A percentile compares a stretch with the other conserved stretches of the same genome.
phyloP scores from a whole-genome alignment of 2,113 vertebrate species.

The pig (Sus scrofa) region DNA sequence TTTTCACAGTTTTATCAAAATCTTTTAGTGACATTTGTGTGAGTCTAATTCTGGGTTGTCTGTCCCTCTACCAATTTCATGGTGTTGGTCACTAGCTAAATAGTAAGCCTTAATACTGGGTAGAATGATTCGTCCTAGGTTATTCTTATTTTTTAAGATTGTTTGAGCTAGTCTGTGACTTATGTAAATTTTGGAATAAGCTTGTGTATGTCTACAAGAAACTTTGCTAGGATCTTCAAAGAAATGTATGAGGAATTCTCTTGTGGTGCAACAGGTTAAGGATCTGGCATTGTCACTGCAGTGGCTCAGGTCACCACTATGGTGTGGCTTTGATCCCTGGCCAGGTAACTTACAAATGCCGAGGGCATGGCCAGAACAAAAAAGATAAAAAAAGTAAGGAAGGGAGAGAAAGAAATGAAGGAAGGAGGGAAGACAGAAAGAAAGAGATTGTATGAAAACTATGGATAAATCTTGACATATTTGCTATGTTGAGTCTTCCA shows the following conservation, averaged over 20 bases:
- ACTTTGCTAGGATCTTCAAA: background rate
- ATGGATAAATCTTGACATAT: background rate
- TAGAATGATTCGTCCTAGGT: background rate
- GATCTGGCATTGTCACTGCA: too few species aligned
- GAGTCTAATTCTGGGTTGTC: background rate
- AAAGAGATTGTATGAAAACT: background rate
- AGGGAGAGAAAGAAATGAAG: too few species aligned
- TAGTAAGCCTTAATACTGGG: background rate
- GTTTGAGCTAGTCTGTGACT: background rate
- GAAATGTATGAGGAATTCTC: background rate
- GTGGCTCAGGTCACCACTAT: too few species aligned
- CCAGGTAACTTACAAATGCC: too few species aligned
- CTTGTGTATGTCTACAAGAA: background rate
- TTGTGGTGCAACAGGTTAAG: too few species aligned
- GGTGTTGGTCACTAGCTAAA: background rate
- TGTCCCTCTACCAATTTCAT: background rate
- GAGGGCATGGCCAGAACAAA: too few species aligned
- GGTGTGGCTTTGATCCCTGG: too few species aligned
- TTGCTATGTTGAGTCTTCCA: background rate
- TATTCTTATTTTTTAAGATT: background rate
- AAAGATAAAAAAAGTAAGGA: too few species aligned
- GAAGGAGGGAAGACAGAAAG: too few species aligned
- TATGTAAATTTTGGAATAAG: background rate
- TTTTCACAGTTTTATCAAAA: slow-evolving; percentile 22
- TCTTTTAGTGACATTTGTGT: background rate